Evolutionary conservation across 2,797 vertebrate genomes (phyloP).

Genomic region (Squalus acanthias): DNA sequence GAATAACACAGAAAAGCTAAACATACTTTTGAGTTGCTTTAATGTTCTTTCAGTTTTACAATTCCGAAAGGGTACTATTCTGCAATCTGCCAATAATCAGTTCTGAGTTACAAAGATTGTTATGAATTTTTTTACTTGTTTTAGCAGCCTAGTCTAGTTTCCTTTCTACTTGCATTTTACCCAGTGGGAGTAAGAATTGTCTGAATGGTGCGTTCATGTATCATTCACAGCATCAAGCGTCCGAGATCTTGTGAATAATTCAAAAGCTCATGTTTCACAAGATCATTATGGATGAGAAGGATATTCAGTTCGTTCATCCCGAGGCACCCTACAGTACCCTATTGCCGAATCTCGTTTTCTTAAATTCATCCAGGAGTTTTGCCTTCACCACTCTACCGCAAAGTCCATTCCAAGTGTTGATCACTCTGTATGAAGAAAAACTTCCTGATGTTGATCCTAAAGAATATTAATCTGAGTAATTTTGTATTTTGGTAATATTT

Average conservation of each 20-base stretch:
- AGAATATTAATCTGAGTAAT: not conserved
- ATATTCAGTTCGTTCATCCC: not conserved
- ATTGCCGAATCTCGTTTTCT: not conserved
- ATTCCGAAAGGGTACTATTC: no score
- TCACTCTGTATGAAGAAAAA: not conserved
- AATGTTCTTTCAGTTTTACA: not conserved
- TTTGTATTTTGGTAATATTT: not conserved
- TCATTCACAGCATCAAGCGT: not conserved
- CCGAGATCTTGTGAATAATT: not conserved
- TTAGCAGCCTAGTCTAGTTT: not conserved
- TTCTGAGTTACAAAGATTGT: not conserved
- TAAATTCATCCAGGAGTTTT: not conserved
- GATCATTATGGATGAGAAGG: not conserved
- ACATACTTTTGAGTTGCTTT: not conserved
- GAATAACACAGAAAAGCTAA: not conserved
- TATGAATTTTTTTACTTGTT: not conserved
- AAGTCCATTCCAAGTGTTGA: not conserved
- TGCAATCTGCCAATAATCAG: not conserved
- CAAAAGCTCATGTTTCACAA: not conserved
- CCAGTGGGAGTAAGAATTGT: not conserved
- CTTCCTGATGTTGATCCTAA: not conserved
- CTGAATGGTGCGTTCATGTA: not conserved
- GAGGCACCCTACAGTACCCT: not conserved
- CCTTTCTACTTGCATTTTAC: not conserved
- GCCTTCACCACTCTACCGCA: not conserved